phyloP scores from a whole-genome alignment of 1,140 invertebrate species.

The Brachionus manjavacas region DNA sequence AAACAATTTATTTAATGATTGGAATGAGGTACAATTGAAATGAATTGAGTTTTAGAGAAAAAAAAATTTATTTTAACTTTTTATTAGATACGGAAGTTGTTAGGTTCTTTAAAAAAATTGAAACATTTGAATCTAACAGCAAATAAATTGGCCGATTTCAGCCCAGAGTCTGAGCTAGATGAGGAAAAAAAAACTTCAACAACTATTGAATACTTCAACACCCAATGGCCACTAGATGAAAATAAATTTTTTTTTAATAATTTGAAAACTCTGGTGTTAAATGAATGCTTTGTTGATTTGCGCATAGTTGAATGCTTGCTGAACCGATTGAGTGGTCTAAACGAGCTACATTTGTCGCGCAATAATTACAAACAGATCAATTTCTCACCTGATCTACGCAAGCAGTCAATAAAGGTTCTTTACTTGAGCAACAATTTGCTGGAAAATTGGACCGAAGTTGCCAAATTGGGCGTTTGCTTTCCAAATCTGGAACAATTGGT shows the following conservation, averaged over 20 bases:
- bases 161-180: not conserved
- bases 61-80: not conserved
- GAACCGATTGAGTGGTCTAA: not conserved
- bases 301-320: not conserved
- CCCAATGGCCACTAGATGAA: not conserved
- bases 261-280: constrained; percentile 4
- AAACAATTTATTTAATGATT: not conserved
- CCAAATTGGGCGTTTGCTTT: not conserved
- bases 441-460: not conserved
- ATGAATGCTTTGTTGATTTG: constrained; percentile 22
- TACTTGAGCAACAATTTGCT: constrained; percentile 3
- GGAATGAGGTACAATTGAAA: constrained; percentile 3
- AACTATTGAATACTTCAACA: not conserved
- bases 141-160: not conserved
- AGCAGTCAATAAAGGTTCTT: constrained; percentile 1
- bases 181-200: not conserved
- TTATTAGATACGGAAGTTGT: not conserved
- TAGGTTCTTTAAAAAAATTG: not conserved
- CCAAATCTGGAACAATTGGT: constrained; percentile 12
- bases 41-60: not conserved
- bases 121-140: not conserved
- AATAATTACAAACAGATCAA: not conserved
- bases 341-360: constrained; percentile 19
- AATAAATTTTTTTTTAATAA: not conserved
- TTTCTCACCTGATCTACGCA: not conserved